Percentiles rank a stretch among this genome's conserved stretches.
phyloP scores from a whole-genome alignment of 2,888 invertebrate species.

The Meandrusa payeni region DNA sequence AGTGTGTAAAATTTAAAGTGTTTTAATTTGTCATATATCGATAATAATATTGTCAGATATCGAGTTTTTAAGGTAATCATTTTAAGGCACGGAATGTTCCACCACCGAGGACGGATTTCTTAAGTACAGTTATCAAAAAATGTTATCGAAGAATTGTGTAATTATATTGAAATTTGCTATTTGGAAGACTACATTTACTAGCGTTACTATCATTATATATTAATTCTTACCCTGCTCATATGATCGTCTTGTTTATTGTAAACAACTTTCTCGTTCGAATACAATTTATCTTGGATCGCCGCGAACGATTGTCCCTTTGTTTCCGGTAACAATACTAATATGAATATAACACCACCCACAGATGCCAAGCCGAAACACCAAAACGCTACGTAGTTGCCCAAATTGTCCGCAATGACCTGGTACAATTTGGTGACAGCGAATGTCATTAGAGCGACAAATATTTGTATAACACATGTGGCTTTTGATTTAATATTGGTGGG shows the following conservation, averaged over 20 bases:
- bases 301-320: constrained; percentile 82
- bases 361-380: constrained; percentile 78
- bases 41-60: no score
- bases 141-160: constrained; percentile 2
- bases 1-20: no score
- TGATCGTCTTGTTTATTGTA: constrained; percentile 59
- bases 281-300: constrained; percentile 76
- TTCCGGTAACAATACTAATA: constrained; percentile 76
- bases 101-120: constrained; percentile 31
- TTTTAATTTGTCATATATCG: no score
- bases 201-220: constrained; percentile 34
- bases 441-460: constrained; percentile 80
- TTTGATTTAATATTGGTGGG: constrained; percentile 83
- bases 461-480: constrained; percentile 83
- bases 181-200: background rate
- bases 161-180: background rate
- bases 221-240: constrained; percentile 57
- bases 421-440: constrained; percentile 82
- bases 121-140: constrained; percentile 31
- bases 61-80: background rate
- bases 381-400: constrained; percentile 77
- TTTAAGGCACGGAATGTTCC: constrained; percentile 29
- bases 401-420: constrained; percentile 73
- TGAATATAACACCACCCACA: constrained; percentile 74
- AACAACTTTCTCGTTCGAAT: constrained; percentile 56